Evolutionary conservation across 2,797 vertebrate species (phyloP), one percentile per base, ranked within the genome.

Genomic region (Acipenser transmontanus): DNA sequence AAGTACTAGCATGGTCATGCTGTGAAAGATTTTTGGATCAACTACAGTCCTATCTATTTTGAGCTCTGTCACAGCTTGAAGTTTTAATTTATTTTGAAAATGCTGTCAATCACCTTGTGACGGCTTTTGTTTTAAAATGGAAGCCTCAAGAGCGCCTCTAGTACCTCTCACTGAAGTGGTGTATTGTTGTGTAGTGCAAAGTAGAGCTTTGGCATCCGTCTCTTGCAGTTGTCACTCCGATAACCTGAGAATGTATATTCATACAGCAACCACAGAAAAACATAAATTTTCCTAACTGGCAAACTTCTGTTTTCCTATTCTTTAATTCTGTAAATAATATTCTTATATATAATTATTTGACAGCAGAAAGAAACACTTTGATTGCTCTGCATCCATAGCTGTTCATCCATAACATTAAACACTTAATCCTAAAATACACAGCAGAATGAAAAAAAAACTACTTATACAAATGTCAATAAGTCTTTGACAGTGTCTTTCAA

Each of bases 71-170:
- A 91, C 87, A 89, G 88, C 88, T 89, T 91, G 87, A 91, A 89
- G 86, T 92, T 92, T 90, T 91, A 92, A 94, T 95, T 94, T 91
- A 93, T 89, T 87, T 80, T 80, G 77, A 85, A 78, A 77, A 80
- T 85, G 71, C 77, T 82, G 86, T 87, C 86, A 86, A 80, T 88
- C 83, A 34, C 34, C 34, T 34, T 3, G 34, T 34, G 34, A 76
- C 65, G 71, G 67, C 71, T 77, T 64, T 80, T 62, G 71, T 80
- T 80, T 82, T 78, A 80, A 60, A 71, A 76, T 79, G 74, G 77
- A 70, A 69, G 56, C 73, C 47, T 80, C 72, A 66, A 69, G 49
- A 64, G 63, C 20, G 49, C 7, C 1, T n/a, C 59, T 50, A 61
- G 59, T 49, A 67, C 57, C 14, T 20, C 11, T 48, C 59, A 61